Base-by-base conservation (phyloP, 2,797 vertebrate genomes). In the Eupleurogrammus muticus region DNA sequence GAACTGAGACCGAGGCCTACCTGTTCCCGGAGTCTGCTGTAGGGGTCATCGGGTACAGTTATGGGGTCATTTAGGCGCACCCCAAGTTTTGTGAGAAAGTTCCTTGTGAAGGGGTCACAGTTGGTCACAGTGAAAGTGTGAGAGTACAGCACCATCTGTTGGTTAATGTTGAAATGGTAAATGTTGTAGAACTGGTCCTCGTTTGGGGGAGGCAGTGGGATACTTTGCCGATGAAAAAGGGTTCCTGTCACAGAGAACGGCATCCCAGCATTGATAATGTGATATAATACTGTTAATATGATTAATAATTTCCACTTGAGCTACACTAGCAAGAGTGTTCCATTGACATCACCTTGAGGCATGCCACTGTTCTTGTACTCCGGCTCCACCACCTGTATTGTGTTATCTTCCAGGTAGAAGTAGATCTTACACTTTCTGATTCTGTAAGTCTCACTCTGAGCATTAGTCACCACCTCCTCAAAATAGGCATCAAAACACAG, bases 371-470 rank as follows among this genome's bases (percentile, higher is more conserved):
- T 96, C 93, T 93, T 94, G 71, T 91, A 24, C 51, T 79, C 58
- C 0, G 95, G 96, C 89, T 99, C 97, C 84, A 94, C 87, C 73
- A 99, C 96, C 92, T 97, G 93, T 82, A 98, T 94, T 77, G 96
- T 98, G 74, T 97, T 96, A 82, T 99, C 97, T 86, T 98, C 97
- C 81, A 90, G 92, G 90, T 94, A 96, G 90, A 97, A 99, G 88
- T 92, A 96, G 90, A 98, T 97, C 77, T 96, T 96, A 85, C 95
- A 96, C 28, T 88, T 91, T 84, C 97, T 94, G 83, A 98, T 92
- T 86, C 96, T 93, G 70, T 93, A 91, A 0, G 64, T 86, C 88
- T 97, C 96, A 73, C 95, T 91, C 66, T 70, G 87, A 67, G 92
- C 94, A 49, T 95, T 89, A 71, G 83, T 79, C 38, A 96, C 91